These are phyloP conservation scores for Petromus typicus DNA, from an alignment of 2,113 vertebrate genomes.

Conservation along the genomic window DNA sequence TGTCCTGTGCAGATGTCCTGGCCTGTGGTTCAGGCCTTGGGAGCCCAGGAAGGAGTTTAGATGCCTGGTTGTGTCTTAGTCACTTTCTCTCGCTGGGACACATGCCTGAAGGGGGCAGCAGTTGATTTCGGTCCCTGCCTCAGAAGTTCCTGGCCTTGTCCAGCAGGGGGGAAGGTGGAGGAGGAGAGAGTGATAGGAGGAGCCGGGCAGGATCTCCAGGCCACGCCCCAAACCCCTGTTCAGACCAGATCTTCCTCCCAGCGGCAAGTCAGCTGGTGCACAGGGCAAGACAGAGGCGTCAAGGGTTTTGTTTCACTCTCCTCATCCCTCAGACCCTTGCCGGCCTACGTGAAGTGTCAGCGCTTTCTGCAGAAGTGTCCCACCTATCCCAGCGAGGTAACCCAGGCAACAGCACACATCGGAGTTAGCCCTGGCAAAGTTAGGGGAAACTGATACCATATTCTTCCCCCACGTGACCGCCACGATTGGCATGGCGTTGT, in stretches of 20 bases:
- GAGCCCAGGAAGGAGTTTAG: background rate
- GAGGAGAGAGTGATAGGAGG: too few relatives aligned
- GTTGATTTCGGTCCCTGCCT: background rate
- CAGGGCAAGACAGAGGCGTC: background rate
- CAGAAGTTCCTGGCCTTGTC: too few relatives aligned
- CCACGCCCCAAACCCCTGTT: background rate
- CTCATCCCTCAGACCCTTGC: background rate
- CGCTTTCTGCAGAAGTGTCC: background rate
- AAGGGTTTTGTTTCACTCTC: background rate
- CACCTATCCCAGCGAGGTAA: background rate
- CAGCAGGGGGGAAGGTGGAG: too few relatives aligned
- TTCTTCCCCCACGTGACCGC: background rate
- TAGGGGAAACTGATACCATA: background rate
- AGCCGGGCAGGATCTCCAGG: too few relatives aligned
- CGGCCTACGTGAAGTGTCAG: background rate
- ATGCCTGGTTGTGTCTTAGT: background rate
- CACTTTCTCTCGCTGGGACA: too few relatives aligned
- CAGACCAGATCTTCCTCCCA: background rate
- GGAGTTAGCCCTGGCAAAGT: background rate
- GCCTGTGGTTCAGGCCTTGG: background rate
- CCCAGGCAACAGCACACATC: background rate
- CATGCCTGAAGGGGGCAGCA: background rate
- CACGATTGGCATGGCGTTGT: background rate
- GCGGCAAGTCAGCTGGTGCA: background rate
- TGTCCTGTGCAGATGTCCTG: background rate